Base-by-base conservation (phyloP, 2,113 vertebrate genomes). In the Bubo scandiacus region DNA sequence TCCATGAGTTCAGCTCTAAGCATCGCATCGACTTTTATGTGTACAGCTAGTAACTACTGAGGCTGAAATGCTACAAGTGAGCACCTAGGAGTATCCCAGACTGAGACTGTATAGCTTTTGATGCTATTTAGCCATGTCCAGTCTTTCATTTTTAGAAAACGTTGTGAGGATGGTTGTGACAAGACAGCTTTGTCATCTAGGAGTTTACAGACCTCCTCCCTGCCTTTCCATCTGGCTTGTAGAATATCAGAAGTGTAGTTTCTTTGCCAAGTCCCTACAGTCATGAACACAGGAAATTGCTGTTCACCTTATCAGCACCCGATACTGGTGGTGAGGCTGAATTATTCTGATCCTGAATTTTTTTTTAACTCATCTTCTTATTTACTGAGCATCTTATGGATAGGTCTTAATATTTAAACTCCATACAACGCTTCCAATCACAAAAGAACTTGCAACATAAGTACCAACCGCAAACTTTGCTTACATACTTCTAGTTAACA, bases 201-300 rank as follows among this genome's bases (percentile, higher is more conserved):
- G 68, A 96, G 55, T 71, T 78, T 84, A 75, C 42, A 94, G 92
- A 96, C 79, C 79, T 81, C 51, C 74, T 80, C 58, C 68, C 68
- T 90, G 88, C 66, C 93, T 92, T 83, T 90, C 94, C 67, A 88
- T 92, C 81, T 92, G 90, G 90, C 45, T 57, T 75, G 29, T 21
- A 83, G 63, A 66, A 45, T 43, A 92, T 7, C 45, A 57, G 17
- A 74, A 55, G 6, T 42, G 36, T 2, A 54, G 15, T 29, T 22
- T 84, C 66, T 86, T 62, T 92, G 79, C 62, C 77, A 89, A 57
- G 45, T 54, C 74, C 54, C 78, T 72, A 8, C 14, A 85, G 84
- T 38, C 54, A 45, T 30, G 51, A 85, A 55, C 51, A 91, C 0
- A 3, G 40, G 57, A 79, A 91, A 74, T 3, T 43, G 25, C 27